phyloP scores from a whole-genome alignment of 64 coral and sea anemone genomes.

The Dendronephthya gigantea region DNA sequence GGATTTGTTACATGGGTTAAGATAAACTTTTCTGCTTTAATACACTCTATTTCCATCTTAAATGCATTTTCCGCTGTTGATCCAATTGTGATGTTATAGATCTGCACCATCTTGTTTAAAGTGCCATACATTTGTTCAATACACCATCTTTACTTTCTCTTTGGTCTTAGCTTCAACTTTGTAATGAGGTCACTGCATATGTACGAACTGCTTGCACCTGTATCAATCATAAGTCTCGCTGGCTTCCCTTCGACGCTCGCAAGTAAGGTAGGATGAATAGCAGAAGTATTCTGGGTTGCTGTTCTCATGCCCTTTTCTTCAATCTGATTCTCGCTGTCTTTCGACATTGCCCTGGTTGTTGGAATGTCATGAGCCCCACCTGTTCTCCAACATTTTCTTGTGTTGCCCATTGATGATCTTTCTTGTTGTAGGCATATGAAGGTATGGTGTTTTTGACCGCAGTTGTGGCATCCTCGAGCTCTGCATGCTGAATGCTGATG shows the following conservation, averaged over 20 bases:
- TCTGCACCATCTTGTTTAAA: constrained; percentile 5
- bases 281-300: too few species aligned
- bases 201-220: too few species aligned
- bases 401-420: too few species aligned
- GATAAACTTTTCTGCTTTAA: constrained; percentile 20
- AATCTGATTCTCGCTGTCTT: neutral
- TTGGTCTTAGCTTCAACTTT: too few species aligned
- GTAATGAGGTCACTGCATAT: too few species aligned
- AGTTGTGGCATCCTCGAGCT: neutral
- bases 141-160: neutral
- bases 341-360: too few species aligned
- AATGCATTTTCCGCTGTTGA: too few species aligned
- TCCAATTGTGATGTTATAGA: too few species aligned
- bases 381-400: too few species aligned
- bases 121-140: neutral
- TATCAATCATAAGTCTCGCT: too few species aligned
- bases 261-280: neutral
- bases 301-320: neutral
- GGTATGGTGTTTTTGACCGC: neutral
- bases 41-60: constrained; percentile 22
- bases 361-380: too few species aligned
- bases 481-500: too few species aligned
- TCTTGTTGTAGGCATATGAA: neutral
- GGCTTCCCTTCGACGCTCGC: neutral
- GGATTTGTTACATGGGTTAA: constrained; percentile 24